Evolutionary conservation across 2,888 invertebrate genomes (phyloP), one percentile per base, ranked within the genome.

Genomic region (Ichneumoninae sp.): DNA sequence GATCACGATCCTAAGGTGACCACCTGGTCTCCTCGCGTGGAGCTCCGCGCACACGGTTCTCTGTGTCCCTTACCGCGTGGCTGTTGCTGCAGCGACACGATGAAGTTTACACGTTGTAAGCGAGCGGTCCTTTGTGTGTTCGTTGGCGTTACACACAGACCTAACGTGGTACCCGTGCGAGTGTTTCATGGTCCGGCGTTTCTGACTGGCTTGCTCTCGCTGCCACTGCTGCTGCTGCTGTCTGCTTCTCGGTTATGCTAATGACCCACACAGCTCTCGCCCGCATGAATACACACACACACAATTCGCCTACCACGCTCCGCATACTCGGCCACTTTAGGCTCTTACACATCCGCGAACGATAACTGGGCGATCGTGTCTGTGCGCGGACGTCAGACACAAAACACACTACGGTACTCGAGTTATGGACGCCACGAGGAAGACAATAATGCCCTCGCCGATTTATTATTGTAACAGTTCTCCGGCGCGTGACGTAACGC

Each of bases 381-480:
- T 65, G 82, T 80, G 52, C 50, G 68, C 62, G 79, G 74, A 79
- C 69, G 76, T 76, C 85, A 80, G 57, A 71, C 71, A 52, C 79
- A 68, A 44, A 47, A 72, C 74, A 70, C 16, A 70, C 65, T 60
- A 75, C 60, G 30, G 71, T 70, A 60, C 68, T 78, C 80, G 86
- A 81, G 85, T 85, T 85, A 87, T 83, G 86, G 68, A 84, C 80
- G 80, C 84, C 80, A 85, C 86, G 77, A 86, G 86, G 87, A 87
- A 84, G 86, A 91, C 89, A 91, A 90, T 90, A 86, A 90, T 86
- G 86, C 87, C 85, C 87, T 88, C 84, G 86, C 89, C 90, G 91
- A 92, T 92, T 92, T 91, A 90, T 92, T 88, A 89, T 89, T 88
- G 88, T 88, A 91, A 90, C 90, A 87, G 88, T 82, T 86, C 81